A percentile compares a stretch with the other conserved stretches of the same genome.
phyloP scores from a whole-genome alignment of 2,888 invertebrate genomes.

The Brachyopa scutellaris region DNA sequence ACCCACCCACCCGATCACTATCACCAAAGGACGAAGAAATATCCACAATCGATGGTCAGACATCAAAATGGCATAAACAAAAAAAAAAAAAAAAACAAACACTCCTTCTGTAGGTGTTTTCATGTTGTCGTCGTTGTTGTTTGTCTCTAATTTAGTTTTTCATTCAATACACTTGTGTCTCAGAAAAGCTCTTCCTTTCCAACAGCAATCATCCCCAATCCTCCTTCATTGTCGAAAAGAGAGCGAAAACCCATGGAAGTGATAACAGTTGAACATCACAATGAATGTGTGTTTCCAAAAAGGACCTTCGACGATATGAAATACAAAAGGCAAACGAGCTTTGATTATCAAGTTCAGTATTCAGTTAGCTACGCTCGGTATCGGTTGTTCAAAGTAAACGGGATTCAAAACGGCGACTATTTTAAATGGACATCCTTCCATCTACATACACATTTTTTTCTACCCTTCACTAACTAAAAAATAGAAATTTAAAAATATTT shows the following conservation, averaged over 20 bases:
- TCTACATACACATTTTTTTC: slow-evolving; percentile 48
- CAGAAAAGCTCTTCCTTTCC: slow-evolving; percentile 50
- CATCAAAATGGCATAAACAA: slow-evolving; percentile 21
- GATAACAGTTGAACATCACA: slow-evolving; percentile 56
- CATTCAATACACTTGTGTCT: slow-evolving; percentile 29
- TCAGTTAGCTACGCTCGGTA: slow-evolving; percentile 70
- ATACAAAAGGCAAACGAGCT: slow-evolving; percentile 71
- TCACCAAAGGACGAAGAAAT: neutral
- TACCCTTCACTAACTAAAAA: neutral
- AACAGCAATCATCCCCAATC: neutral
- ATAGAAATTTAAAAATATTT: neutral
- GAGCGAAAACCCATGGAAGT: slow-evolving; percentile 54
- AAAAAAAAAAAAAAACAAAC: no score
- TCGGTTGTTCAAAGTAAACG: slow-evolving; percentile 53
- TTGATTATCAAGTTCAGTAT: slow-evolving; percentile 71
- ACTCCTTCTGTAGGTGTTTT: slow-evolving; percentile 12
- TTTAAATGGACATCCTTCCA: slow-evolving; percentile 30
- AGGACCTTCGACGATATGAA: slow-evolving; percentile 64
- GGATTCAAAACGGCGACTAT: slow-evolving; percentile 1
- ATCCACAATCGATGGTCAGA: slow-evolving; percentile 3
- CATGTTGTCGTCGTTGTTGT: neutral
- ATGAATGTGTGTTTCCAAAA: slow-evolving; percentile 37
- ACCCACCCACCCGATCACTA: neutral
- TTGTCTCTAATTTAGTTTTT: slow-evolving; percentile 19
- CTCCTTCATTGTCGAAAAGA: neutral